Base-by-base conservation (phyloP, 30 jellyfish, hydroid and myxozoan genomes). In the Chrysaora quinquecirrha region DNA sequence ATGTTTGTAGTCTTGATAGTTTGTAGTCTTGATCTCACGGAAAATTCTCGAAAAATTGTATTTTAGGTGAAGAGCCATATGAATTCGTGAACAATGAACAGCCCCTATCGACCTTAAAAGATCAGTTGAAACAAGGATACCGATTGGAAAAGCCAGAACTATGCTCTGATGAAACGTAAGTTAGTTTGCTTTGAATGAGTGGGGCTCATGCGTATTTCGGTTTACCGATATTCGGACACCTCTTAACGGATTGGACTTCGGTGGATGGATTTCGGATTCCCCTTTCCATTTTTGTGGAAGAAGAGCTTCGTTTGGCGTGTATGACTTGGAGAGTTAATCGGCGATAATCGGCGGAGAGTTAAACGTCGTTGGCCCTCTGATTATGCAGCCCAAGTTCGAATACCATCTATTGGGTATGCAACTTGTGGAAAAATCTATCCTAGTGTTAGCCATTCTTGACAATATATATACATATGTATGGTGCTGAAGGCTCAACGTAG, bases 1-100 rank as follows among this genome's bases (percentile, higher is more conserved):
- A n/a, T n/a, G n/a, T n/a, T n/a, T n/a, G n/a, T n/a, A n/a, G n/a
- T n/a, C n/a, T n/a, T n/a, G n/a, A n/a, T n/a, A n/a, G n/a, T n/a
- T n/a, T n/a, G n/a, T n/a, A n/a, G n/a, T n/a, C n/a, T n/a, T n/a
- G n/a, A n/a, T n/a, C n/a, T n/a, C n/a, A n/a, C n/a, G n/a, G n/a
- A n/a, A n/a, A n/a, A n/a, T n/a, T n/a, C n/a, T n/a, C n/a, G n/a
- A n/a, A n/a, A n/a, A n/a, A n/a, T n/a, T n/a, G n/a, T n/a, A n/a
- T n/a, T n/a, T n/a, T n/a, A 66, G 78, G 78, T 0, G 30, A 66
- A 24, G 78, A 66, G 23, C 78, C 78, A 30, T 66, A 66, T 66
- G 56, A 27, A 6, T 66, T 66, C 60, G 27, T 32, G 60, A 20
- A 27, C 18, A 21, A 66, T 43, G 23, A 32, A 12, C 49, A 66